phyloP scores from a whole-genome alignment of 2,113 vertebrate genomes.

The Charadrius vociferus region DNA sequence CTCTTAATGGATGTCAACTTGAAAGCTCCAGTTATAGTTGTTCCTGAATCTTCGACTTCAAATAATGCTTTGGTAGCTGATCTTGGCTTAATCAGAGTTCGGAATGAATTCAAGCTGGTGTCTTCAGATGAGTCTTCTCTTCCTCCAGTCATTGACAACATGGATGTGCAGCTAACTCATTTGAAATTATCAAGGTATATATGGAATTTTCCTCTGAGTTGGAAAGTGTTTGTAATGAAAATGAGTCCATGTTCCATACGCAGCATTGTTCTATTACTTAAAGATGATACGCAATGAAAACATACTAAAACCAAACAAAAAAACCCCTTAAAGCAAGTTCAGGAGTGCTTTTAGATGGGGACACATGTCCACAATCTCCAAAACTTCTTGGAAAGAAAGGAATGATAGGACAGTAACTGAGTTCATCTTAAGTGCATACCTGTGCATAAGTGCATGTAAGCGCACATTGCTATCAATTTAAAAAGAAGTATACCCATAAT shows the following conservation, averaged over 20 bases:
- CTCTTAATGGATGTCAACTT: slow-evolving; percentile 83
- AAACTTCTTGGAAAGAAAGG: background rate
- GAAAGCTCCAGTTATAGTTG: slow-evolving; percentile 86
- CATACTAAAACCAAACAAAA: background rate
- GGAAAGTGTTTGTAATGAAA: background rate
- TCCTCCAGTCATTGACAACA: slow-evolving; percentile 87
- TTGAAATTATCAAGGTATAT: slow-evolving; percentile 89
- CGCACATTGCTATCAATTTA: background rate
- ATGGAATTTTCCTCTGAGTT: background rate
- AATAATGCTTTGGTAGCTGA: slow-evolving; percentile 81
- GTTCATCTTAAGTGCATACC: background rate
- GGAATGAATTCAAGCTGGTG: slow-evolving; percentile 81
- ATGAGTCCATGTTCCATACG: rapidly evolving
- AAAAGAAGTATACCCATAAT: background rate
- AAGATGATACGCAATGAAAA: background rate
- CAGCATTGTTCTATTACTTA: background rate
- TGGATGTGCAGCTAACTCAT: slow-evolving; percentile 86
- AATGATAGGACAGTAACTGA: background rate
- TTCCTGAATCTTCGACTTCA: slow-evolving; percentile 84
- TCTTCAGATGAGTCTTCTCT: slow-evolving; percentile 72
- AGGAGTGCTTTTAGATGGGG: background rate
- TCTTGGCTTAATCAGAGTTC: slow-evolving; percentile 84
- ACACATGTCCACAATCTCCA: background rate
- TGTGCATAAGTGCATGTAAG: background rate
- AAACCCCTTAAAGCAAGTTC: background rate